Conservation (phyloP, 2,113 vertebrate genomes). For the Chionomys nivalis region DNA sequence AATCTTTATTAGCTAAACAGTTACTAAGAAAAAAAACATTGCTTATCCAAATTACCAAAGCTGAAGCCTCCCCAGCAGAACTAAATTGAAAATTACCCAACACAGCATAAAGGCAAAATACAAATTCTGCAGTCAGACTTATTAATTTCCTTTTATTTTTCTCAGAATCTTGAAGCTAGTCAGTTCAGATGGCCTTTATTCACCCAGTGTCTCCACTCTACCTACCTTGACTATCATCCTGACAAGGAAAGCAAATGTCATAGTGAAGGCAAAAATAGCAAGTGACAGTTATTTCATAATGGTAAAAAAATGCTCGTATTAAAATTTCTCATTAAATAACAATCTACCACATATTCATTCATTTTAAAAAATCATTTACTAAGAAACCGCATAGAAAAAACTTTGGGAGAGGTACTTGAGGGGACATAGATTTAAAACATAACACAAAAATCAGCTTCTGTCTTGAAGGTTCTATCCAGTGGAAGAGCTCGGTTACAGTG, state of each 20-base stretch:
- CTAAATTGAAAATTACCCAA: background rate
- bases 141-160: too few species aligned
- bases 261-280: too few species aligned
- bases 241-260: too few species aligned
- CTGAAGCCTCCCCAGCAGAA: background rate
- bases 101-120: background rate
- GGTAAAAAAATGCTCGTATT: too few species aligned
- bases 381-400: background rate
- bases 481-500: background rate
- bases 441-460: background rate
- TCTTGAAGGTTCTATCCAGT: background rate
- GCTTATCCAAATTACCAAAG: conserved; percentile 3
- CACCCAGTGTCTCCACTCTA: too few species aligned
- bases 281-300: too few species aligned
- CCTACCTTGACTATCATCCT: too few species aligned
- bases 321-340: too few species aligned
- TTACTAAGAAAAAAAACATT: background rate
- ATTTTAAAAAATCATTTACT: too few species aligned
- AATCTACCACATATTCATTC: too few species aligned
- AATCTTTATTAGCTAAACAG: background rate
- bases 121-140: background rate
- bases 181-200: too few species aligned
- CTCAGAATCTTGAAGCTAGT: too few species aligned
- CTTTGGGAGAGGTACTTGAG: background rate
- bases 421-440: background rate